Evolutionary conservation across 2,888 invertebrate species (phyloP).

Genomic region (Cyclophora punctaria): DNA sequence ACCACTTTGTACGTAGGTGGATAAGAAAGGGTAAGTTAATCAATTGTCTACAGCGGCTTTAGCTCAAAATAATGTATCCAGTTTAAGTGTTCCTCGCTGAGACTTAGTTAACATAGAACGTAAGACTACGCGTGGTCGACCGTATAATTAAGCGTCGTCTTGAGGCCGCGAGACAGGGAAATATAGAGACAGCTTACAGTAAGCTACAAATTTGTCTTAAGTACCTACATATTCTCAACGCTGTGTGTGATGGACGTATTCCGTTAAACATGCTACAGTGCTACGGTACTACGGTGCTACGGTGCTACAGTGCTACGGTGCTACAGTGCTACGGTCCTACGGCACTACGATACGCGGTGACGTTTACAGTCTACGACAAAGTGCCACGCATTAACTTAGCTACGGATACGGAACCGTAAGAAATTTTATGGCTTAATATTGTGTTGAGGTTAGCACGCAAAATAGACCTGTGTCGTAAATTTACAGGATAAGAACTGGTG

Average conservation of each 20-base stretch:
- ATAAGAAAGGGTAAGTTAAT: no score
- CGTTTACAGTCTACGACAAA: constrained; percentile 1
- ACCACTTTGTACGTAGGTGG: no score
- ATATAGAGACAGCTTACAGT: constrained; percentile 15
- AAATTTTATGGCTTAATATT: no score
- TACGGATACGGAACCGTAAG: no score
- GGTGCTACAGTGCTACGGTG: constrained; percentile 1
- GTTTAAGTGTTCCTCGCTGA: neutral
- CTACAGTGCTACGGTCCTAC: constrained; percentile 1
- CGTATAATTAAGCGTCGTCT: constrained; percentile 17
- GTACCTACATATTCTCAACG: constrained; percentile 13
- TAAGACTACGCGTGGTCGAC: constrained; percentile 11
- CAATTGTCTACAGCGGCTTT: neutral
- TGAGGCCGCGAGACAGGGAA: constrained; percentile 16
- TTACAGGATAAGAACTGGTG: no score
- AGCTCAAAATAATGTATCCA: neutral
- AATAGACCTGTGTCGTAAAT: no score
- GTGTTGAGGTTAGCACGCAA: no score
- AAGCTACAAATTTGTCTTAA: constrained; percentile 16
- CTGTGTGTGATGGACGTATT: constrained; percentile 13
- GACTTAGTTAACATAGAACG: constrained; percentile 3
- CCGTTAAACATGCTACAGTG: constrained; percentile 3
- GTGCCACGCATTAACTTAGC: constrained; percentile 2
- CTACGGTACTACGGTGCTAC: constrained; percentile 1
- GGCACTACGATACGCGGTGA: constrained; percentile 1